Evolutionary conservation across 2,888 invertebrate species (phyloP).

Genomic region (Lepas anatifera): DNA sequence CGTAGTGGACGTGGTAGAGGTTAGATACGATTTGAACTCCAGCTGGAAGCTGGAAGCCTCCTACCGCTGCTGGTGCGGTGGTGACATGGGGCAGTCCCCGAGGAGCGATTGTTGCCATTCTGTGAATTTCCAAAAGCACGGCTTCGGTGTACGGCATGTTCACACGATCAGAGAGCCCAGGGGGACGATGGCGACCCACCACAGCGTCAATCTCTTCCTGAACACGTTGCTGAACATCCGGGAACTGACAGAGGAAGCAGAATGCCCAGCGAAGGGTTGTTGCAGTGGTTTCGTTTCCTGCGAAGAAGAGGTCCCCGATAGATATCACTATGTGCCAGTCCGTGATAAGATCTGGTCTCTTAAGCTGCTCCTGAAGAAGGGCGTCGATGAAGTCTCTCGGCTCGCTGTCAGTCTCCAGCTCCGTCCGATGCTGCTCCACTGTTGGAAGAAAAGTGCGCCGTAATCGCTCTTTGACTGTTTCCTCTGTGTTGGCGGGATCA

Average conservation of each 20-base stretch:
- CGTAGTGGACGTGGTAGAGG: slow-evolving; percentile 15
- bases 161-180: not conserved
- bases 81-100: slow-evolving; percentile 11
- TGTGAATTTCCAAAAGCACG: slow-evolving; percentile 11
- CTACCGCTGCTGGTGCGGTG: slow-evolving; percentile 13
- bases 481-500: not conserved
- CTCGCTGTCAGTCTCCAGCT: slow-evolving; percentile 11
- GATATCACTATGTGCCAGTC: not conserved
- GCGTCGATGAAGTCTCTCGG: slow-evolving; percentile 24
- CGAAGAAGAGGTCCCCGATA: slow-evolving; percentile 13
- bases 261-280: slow-evolving; percentile 15
- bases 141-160: slow-evolving; percentile 13
- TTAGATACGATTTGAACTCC: slow-evolving; percentile 16
- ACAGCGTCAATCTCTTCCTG: not conserved
- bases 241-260: slow-evolving; percentile 6
- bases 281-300: slow-evolving; percentile 16
- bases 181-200: not conserved
- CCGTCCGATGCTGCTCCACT: not conserved
- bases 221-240: not conserved
- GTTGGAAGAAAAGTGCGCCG: not conserved
- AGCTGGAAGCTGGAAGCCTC: slow-evolving; percentile 15
- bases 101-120: slow-evolving; percentile 10
- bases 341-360: slow-evolving; percentile 3
- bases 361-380: slow-evolving; percentile 22
- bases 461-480: not conserved